Conservation (phyloP, 2,888 invertebrate species). For the Caenorhabditis panamensis region DNA sequence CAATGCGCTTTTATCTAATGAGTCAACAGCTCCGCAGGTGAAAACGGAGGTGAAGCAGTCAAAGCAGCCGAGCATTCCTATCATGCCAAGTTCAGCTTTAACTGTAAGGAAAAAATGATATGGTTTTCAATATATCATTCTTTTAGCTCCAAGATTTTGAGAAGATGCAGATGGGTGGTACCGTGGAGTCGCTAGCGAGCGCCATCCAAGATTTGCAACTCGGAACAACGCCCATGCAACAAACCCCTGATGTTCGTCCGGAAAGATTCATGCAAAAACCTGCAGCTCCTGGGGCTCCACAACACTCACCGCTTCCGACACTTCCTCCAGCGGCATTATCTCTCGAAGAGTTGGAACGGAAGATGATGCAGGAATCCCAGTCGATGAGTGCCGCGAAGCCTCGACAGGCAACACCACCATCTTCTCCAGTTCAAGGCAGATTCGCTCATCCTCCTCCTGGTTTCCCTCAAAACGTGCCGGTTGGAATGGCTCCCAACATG, state of each 20-base stretch:
- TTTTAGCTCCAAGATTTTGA: slow-evolving; percentile 54
- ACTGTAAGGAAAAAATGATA: slow-evolving; percentile 14
- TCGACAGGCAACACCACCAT: neutral
- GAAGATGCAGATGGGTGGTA: slow-evolving; percentile 20
- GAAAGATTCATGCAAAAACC: neutral
- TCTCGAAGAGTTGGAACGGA: slow-evolving; percentile 52
- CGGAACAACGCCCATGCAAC: neutral
- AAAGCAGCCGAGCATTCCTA: slow-evolving; percentile 38
- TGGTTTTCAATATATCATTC: slow-evolving; percentile 1
- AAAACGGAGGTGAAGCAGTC: neutral
- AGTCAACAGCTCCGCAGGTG: neutral
- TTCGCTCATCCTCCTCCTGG: slow-evolving; percentile 54
- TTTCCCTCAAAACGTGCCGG: slow-evolving; percentile 33
- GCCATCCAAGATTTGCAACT: slow-evolving; percentile 9
- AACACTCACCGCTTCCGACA: neutral
- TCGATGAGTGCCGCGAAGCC: neutral
- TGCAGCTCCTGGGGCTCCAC: neutral
- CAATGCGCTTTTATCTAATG: neutral
- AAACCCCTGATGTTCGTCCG: neutral
- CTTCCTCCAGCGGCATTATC: slow-evolving; percentile 46
- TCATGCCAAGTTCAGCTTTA: slow-evolving; percentile 59
- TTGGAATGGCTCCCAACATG: slow-evolving; percentile 10
- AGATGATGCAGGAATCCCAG: slow-evolving; percentile 43
- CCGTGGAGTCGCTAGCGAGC: neutral
- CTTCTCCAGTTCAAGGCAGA: neutral